A percentile compares a stretch with the other conserved stretches of the same genome.
Evolutionary conservation across 2,888 invertebrate genomes (phyloP).

Genomic region (Oligia fasciuncula): DNA sequence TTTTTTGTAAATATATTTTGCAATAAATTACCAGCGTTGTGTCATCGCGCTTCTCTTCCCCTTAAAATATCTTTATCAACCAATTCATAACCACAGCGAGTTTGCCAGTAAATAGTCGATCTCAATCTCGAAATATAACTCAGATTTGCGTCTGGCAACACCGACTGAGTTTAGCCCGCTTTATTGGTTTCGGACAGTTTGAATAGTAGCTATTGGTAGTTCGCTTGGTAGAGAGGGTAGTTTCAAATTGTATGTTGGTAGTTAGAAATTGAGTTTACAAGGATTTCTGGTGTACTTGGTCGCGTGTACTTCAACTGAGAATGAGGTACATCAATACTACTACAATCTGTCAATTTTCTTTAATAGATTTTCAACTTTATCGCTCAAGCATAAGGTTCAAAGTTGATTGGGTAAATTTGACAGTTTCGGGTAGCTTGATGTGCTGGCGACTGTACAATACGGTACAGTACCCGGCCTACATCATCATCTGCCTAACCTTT

Average conservation of each 20-base stretch:
- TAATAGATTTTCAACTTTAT: too few relatives aligned
- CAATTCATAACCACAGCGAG: not conserved
- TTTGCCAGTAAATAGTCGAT: constrained; percentile 21
- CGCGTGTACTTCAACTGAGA: not conserved
- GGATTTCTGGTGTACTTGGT: constrained; percentile 11
- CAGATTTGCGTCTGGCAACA: constrained; percentile 18
- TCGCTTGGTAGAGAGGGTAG: constrained; percentile 4
- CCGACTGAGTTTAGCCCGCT: constrained; percentile 24
- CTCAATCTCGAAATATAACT: constrained; percentile 22
- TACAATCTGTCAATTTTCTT: too few relatives aligned
- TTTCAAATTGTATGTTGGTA: constrained; percentile 10
- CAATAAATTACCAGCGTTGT: too few relatives aligned
- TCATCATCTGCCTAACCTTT: too few relatives aligned
- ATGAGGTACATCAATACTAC: too few relatives aligned
- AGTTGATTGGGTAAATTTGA: too few relatives aligned
- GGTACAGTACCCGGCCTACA: too few relatives aligned
- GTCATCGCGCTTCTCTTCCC: too few relatives aligned
- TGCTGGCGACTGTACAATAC: too few relatives aligned
- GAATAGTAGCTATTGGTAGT: not conserved
- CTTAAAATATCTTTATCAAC: not conserved
- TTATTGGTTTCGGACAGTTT: constrained; percentile 29
- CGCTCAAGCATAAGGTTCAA: too few relatives aligned
- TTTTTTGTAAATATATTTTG: too few relatives aligned
- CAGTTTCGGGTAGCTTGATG: too few relatives aligned
- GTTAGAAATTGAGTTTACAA: constrained; percentile 8